Evolutionary conservation across 2,113 vertebrate genomes (phyloP), one percentile per base, ranked within the genome.

Genomic region (Hydropotes inermis): DNA sequence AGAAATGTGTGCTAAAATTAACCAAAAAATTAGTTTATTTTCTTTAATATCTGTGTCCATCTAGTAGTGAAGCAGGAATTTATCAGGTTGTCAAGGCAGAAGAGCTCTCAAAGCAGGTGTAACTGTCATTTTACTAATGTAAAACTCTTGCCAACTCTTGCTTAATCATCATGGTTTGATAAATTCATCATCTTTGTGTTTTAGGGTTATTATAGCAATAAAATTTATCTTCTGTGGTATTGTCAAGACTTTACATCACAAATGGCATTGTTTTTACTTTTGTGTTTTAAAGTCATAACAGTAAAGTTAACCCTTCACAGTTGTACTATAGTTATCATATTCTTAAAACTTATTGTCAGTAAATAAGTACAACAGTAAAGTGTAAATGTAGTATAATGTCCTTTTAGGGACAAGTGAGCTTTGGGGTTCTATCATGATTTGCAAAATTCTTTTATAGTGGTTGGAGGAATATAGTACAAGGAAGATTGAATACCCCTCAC

Each of bases 11-110:
- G 7, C 70, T 96, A 83, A 93, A 87, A 92, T 92, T 87, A 60
- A 94, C 36, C 12, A 96, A 50, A 94, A 93, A 83, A 45, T 83
- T 55, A 91, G 28, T 93, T 95, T 84, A 10, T 85, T 97, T 91
- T 89, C 14, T 33, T 82, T 78, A 86, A 50, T 76, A 58, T 52
- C 47, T 2, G 15, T 67, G 28, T 21, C 43, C 39, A 95, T 92
- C 70, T 93, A 52, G 11, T 85, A 15, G 30, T 61, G 8, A 45
- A 83, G 23, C 50, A 67, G 27, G 17, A 85, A 91, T 87, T 96
- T 96, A 83, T 90, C 61, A 91, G 47, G 30, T 78, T 57, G 28
- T 27, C 30, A 87, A 57, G 11, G 45, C 30, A 83, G 17, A 88
- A 87, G 84, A 83, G 30, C 7, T 87, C 92, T 86, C 43, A 95